Evolutionary conservation across 2,113 vertebrate species (phyloP), one percentile per base, ranked within the genome.

Genomic region (Callipepla californica): DNA sequence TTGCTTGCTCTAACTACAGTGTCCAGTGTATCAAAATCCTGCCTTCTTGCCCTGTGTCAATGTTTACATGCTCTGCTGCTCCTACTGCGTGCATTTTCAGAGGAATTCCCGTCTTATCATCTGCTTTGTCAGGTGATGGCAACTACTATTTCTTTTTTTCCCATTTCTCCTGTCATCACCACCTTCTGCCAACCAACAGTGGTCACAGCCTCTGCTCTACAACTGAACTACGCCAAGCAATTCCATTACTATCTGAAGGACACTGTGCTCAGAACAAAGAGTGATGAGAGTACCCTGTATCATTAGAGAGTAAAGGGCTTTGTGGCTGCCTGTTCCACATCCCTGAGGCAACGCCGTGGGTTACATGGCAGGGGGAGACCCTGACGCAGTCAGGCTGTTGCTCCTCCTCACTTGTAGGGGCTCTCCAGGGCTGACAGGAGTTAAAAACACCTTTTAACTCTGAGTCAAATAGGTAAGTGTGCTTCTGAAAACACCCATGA

Each of bases 21-120:
- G 92, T 83, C 95, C 93, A 84, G 79, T 89, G 65, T 44, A 97
- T 96, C 94, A 88, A 84, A 93, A 21, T 5, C 82, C 83, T 89
- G 92, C 90, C 81, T 72, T 19, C 44, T 16, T 94, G 93, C 93
- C 85, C 91, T 85, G 45, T 92, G 81, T 82, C 93, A 87, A 61
- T 28, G 70, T 89, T 96, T 82, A 95, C 92, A 93, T 30, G 70
- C 89, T 91, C 81, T 78, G 73, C 80, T 92, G 87, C 87, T 78
- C 68, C 70, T 7, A n/a, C 63, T 28, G 9, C 42, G 67, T 1
- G 1, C 13, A 1, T 74, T 85, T 87, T 28, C 90, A 26, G 82
- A 80, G 93, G 76, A 66, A 55, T 84, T 47, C 75, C 80, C 67
- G 62, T 83, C 74, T 81, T 42, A 73, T 79, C 72, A 79, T 17